phyloP scores from a whole-genome alignment of 2,113 vertebrate genomes.

The Tetrao urogallus region DNA sequence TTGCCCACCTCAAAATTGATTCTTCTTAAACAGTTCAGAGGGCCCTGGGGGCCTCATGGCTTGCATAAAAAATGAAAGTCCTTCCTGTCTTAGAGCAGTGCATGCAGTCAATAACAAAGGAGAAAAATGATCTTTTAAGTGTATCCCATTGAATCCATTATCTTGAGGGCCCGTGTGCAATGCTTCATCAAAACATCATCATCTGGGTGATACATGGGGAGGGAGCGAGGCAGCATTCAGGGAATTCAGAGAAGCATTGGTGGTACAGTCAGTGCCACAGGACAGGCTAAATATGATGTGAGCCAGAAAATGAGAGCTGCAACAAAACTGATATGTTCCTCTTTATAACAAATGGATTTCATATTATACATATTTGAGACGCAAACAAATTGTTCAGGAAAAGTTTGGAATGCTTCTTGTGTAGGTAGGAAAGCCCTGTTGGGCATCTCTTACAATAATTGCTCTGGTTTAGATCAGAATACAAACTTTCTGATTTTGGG shows the following conservation, averaged over 20 bases:
- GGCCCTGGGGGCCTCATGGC: slow-evolving; percentile 55
- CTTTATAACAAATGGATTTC: not conserved
- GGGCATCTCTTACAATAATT: not conserved
- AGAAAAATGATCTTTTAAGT: slow-evolving; percentile 72
- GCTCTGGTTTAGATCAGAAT: not conserved
- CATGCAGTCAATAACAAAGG: slow-evolving; percentile 71
- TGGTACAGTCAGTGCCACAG: not conserved
- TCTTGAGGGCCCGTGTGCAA: slow-evolving; percentile 26
- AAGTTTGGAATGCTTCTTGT: not conserved
- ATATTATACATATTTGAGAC: slow-evolving; percentile 22
- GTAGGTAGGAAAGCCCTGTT: not conserved
- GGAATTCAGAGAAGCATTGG: slow-evolving; percentile 9
- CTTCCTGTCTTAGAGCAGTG: slow-evolving; percentile 62
- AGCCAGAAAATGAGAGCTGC: slow-evolving; percentile 25
- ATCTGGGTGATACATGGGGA: slow-evolving; percentile 8
- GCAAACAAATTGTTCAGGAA: not conserved
- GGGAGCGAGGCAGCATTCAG: not conserved
- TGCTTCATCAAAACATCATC: slow-evolving; percentile 65
- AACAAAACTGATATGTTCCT: not conserved
- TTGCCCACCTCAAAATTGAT: slow-evolving; percentile 70
- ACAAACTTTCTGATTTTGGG: not conserved
- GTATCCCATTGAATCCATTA: slow-evolving; percentile 62
- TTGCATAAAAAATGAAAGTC: slow-evolving; percentile 75
- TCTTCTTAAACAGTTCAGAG: slow-evolving; percentile 67
- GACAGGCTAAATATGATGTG: slow-evolving; percentile 4